Conservation (phyloP, 2,797 vertebrate species). For the Brotula barbata region DNA sequence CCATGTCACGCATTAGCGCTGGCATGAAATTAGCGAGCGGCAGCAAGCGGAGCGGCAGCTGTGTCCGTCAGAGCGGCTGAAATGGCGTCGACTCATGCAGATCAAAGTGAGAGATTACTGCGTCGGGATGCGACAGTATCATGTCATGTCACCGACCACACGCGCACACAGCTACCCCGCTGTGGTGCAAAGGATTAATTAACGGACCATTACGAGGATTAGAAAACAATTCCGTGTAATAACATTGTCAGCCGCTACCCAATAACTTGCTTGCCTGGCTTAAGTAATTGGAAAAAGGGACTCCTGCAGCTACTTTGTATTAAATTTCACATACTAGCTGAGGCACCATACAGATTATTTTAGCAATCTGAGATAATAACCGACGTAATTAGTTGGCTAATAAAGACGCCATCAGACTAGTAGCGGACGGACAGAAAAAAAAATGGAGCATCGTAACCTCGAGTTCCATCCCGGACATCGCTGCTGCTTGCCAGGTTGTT, state of each 20-base stretch:
- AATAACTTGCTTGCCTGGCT: slow-evolving; percentile 14
- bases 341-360: not conserved
- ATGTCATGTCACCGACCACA: slow-evolving; percentile 23
- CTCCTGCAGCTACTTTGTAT: slow-evolving; percentile 18
- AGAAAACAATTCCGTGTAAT: slow-evolving; percentile 37
- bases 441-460: too few species aligned
- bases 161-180: slow-evolving; percentile 14
- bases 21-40: slow-evolving; percentile 47
- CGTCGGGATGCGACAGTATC: slow-evolving; percentile 32
- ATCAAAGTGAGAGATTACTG: slow-evolving; percentile 47
- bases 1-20: slow-evolving; percentile 6
- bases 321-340: slow-evolving; percentile 30
- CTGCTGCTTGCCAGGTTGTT: too few species aligned
- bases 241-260: slow-evolving; percentile 30
- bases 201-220: slow-evolving; percentile 24
- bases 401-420: not conserved
- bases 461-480: too few species aligned
- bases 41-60: slow-evolving; percentile 34
- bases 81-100: slow-evolving; percentile 52
- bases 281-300: slow-evolving; percentile 17
- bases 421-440: slow-evolving; percentile 8
- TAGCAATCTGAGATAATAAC: slow-evolving; percentile 1
- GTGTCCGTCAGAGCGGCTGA: slow-evolving; percentile 30
- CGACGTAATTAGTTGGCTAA: slow-evolving; percentile 5
- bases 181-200: slow-evolving; percentile 25